phyloP scores from a whole-genome alignment of 2,888 invertebrate species.

The Drosophila infuscata region DNA sequence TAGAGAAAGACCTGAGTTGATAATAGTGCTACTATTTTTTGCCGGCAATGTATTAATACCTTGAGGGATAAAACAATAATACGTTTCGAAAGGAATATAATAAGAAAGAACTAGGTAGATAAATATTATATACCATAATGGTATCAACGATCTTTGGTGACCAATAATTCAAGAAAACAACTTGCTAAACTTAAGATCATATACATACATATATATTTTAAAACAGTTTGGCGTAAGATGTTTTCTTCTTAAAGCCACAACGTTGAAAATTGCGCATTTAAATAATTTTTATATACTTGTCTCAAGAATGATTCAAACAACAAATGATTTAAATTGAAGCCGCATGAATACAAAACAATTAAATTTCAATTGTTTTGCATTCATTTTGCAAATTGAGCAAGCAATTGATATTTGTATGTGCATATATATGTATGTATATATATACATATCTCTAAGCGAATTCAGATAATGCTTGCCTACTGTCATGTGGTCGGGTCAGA shows the following conservation, averaged over 20 bases:
- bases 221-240: neutral
- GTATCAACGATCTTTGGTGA: neutral
- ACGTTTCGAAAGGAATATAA: neutral
- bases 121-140: neutral
- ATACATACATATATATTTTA: neutral
- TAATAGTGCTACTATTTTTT: neutral
- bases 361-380: conserved; percentile 1
- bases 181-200: neutral
- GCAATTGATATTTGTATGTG: neutral
- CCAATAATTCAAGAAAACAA: neutral
- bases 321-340: neutral
- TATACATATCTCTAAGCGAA: neutral
- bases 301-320: neutral
- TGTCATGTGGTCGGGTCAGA: neutral
- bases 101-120: neutral
- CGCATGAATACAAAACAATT: conserved; percentile 1
- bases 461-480: neutral
- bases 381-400: conserved; percentile 1
- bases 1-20: neutral
- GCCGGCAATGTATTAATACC: neutral
- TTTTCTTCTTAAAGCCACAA: no score
- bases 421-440: neutral
- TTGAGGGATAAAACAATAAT: neutral
- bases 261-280: neutral
- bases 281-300: neutral